These are phyloP conservation scores for Sycophila texana DNA, from an alignment of 2,888 invertebrate species.

Conservation along the genomic window DNA sequence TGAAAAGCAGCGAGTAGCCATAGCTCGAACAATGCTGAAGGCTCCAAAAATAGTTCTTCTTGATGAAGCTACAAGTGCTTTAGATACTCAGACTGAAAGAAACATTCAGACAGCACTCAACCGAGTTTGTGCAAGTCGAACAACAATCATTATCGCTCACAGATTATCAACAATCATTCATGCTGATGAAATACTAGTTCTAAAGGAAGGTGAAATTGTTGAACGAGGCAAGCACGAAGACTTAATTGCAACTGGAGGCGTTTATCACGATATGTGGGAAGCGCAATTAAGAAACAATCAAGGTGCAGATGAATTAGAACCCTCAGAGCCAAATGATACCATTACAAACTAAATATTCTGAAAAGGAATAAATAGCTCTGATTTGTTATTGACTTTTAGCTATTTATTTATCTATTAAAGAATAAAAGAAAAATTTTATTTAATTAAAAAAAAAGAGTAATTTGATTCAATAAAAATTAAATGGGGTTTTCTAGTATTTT, in stretches of 20 bases:
- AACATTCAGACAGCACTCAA: conserved; percentile 81
- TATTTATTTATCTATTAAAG: too few relatives aligned
- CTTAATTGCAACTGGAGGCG: conserved; percentile 78
- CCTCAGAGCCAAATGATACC: neutral
- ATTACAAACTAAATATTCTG: neutral
- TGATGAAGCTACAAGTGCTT: conserved; percentile 96
- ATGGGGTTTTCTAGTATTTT: too few relatives aligned
- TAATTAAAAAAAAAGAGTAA: too few relatives aligned
- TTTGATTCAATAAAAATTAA: too few relatives aligned
- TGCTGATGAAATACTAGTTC: conserved; percentile 94
- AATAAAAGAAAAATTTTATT: too few relatives aligned
- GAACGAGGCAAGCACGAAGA: conserved; percentile 88
- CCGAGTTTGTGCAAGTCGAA: conserved; percentile 88
- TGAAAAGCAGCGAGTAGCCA: conserved; percentile 98
- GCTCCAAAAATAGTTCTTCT: conserved; percentile 92
- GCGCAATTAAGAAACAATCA: conserved; percentile 85
- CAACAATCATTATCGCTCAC: conserved; percentile 96
- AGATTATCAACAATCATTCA: conserved; percentile 95
- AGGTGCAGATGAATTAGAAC: conserved; percentile 49
- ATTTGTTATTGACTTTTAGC: neutral
- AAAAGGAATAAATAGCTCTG: neutral
- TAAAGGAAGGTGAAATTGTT: conserved; percentile 92
- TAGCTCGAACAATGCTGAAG: conserved; percentile 95
- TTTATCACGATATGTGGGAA: conserved; percentile 95
- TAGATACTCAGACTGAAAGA: conserved; percentile 96